These are phyloP conservation scores for Caenorhabditis sp. DNA, from an alignment of 2,888 invertebrate genomes.

Conservation along the genomic window DNA sequence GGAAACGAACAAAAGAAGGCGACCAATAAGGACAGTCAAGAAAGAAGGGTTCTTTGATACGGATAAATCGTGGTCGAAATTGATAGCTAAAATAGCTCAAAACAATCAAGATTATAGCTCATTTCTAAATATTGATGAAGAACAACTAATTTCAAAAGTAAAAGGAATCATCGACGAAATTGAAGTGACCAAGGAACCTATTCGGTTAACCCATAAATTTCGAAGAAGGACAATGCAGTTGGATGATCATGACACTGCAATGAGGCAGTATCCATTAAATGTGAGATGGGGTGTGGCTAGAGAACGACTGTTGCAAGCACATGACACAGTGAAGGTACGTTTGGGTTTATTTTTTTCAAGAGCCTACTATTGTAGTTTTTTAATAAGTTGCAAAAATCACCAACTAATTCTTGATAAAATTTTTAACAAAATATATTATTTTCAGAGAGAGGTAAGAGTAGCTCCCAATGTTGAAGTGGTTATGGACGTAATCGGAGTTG, in stretches of 20 bases:
- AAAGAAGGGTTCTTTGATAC: neutral
- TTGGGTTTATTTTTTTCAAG: no score
- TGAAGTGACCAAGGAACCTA: constrained; percentile 18
- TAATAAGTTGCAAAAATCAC: no score
- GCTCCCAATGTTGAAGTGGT: neutral
- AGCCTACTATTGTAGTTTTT: no score
- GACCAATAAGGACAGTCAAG: neutral
- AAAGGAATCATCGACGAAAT: constrained; percentile 21
- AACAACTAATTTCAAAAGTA: constrained; percentile 8
- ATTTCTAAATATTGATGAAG: constrained; percentile 18
- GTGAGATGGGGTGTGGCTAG: constrained; percentile 25
- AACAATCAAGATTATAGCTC: neutral
- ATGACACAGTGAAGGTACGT: neutral
- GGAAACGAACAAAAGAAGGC: neutral
- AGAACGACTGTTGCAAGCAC: neutral
- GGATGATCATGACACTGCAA: constrained; percentile 28
- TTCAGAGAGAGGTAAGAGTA: neutral
- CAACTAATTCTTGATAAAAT: no score
- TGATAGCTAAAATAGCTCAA: neutral
- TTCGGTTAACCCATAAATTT: neutral
- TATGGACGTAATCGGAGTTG: constrained; percentile 24
- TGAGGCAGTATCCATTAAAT: constrained; percentile 4
- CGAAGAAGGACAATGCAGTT: constrained; percentile 14
- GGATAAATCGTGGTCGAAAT: neutral
- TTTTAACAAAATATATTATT: no score